A percentile compares a stretch with the other conserved stretches of the same genome.
Evolutionary conservation across 1,140 invertebrate species (phyloP).

Genomic region (Triops longicaudatus): DNA sequence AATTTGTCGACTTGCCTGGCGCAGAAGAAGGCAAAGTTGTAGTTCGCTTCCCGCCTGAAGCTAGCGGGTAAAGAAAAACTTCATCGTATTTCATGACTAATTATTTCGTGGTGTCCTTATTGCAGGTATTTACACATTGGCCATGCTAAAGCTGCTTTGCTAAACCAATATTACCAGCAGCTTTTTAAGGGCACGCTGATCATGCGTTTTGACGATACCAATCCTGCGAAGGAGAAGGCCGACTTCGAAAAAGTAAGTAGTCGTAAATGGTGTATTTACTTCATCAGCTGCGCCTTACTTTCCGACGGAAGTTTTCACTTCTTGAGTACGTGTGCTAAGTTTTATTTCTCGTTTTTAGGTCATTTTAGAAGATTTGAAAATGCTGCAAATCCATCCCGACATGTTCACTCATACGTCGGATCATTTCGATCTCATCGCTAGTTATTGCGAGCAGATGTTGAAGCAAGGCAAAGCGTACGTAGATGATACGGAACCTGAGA

Average conservation of each 20-base stretch:
- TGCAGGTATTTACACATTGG: slow-evolving; percentile 91
- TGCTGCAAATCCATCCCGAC: slow-evolving; percentile 88
- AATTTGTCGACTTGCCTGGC: slow-evolving; percentile 91
- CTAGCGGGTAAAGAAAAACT: slow-evolving; percentile 61
- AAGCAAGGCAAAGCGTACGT: slow-evolving; percentile 86
- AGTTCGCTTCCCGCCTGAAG: slow-evolving; percentile 96
- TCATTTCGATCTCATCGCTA: slow-evolving; percentile 86
- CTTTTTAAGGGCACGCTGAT: slow-evolving; percentile 89
- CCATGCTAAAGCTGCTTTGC: slow-evolving; percentile 95
- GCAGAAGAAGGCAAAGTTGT: slow-evolving; percentile 73
- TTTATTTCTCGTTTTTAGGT: slow-evolving; percentile 48
- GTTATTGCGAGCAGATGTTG: slow-evolving; percentile 80
- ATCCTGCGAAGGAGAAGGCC: slow-evolving; percentile 97
- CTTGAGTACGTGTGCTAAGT: not conserved
- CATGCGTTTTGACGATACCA: slow-evolving; percentile 99
- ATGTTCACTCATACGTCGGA: slow-evolving; percentile 91
- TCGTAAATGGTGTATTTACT: not conserved
- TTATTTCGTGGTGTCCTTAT: slow-evolving; percentile 30
- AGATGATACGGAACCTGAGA: slow-evolving; percentile 88
- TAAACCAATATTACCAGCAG: slow-evolving; percentile 96
- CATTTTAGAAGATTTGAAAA: slow-evolving; percentile 86
- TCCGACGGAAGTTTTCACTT: too few relatives aligned
- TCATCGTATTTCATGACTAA: not conserved
- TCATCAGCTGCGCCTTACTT: not conserved
- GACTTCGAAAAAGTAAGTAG: slow-evolving; percentile 78